Conservation (phyloP, 1,140 invertebrate genomes). For the Hormaphis cornu region DNA sequence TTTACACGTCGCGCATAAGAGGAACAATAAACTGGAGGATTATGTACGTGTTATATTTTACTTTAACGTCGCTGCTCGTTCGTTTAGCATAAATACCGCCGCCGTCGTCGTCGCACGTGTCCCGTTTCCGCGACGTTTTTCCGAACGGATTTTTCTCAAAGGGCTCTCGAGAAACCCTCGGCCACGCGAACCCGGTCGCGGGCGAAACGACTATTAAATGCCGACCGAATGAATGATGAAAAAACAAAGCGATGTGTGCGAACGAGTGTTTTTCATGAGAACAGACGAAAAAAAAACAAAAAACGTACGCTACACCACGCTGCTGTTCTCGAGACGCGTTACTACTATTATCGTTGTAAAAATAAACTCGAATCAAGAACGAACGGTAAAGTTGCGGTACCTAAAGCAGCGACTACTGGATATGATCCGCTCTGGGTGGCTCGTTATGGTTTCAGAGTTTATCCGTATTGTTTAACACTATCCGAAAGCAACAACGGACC, state of each 20-base stretch:
- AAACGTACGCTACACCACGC: no score
- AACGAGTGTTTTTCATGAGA: no score
- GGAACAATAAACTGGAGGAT: neutral
- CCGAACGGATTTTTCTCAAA: conserved; percentile 5
- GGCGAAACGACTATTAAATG: conserved; percentile 17
- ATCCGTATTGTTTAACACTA: no score
- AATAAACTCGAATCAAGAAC: no score
- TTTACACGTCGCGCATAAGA: neutral
- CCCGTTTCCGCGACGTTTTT: conserved; percentile 1
- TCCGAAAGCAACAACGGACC: no score
- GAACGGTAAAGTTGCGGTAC: no score
- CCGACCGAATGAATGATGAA: conserved; percentile 10
- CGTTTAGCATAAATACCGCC: neutral
- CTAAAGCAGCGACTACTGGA: no score
- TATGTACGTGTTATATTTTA: neutral
- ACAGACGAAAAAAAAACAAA: no score
- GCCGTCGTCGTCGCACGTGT: neutral
- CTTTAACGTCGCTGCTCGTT: neutral
- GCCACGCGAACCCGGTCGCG: neutral
- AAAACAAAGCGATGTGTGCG: conserved; percentile 13
- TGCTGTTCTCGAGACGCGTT: no score
- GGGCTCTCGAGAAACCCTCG: conserved; percentile 24
- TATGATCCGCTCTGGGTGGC: no score
- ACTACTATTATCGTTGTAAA: no score
- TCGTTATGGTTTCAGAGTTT: no score